These are phyloP conservation scores for Polyergus mexicanus DNA, from an alignment of 1,140 invertebrate species.

Conservation along the genomic window DNA sequence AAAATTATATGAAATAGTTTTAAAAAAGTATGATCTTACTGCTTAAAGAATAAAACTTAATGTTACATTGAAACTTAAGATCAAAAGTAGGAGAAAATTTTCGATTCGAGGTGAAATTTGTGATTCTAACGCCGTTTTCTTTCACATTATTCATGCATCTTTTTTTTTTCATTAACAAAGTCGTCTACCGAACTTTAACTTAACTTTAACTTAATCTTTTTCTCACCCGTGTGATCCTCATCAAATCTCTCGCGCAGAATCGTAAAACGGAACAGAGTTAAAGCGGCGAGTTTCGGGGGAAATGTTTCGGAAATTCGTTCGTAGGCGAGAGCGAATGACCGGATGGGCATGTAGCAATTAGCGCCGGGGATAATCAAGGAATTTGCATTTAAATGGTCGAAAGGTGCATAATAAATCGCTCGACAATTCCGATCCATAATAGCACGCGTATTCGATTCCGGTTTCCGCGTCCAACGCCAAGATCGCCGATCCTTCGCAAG, in stretches of 20 bases:
- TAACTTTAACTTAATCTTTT: conserved; percentile 4
- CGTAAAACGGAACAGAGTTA: conserved; percentile 2
- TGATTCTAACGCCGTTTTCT: neutral
- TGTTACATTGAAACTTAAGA: too few species aligned
- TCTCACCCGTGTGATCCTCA: neutral
- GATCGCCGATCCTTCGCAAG: conserved; percentile 16
- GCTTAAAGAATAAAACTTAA: too few species aligned
- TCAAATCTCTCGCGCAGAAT: neutral
- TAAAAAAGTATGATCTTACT: too few species aligned
- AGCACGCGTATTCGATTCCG: conserved; percentile 57
- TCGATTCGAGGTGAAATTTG: neutral
- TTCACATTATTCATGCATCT: neutral
- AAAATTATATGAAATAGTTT: too few species aligned
- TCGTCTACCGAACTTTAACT: neutral
- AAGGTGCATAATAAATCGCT: conserved; percentile 82
- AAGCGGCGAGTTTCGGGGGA: conserved; percentile 18
- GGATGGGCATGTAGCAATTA: conserved; percentile 81
- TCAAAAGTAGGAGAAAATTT: too few species aligned
- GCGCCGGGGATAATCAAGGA: conserved; percentile 81
- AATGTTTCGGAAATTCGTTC: conserved; percentile 61
- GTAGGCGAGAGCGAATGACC: conserved; percentile 57
- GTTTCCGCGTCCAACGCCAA: conserved; percentile 41
- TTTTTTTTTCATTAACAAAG: conserved; percentile 8
- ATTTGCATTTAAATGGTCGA: conserved; percentile 84
- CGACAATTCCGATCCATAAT: conserved; percentile 69